Evolutionary conservation across 2,888 invertebrate genomes (phyloP), one percentile per base, ranked within the genome.

Genomic region (Cephus rjabovi): DNA sequence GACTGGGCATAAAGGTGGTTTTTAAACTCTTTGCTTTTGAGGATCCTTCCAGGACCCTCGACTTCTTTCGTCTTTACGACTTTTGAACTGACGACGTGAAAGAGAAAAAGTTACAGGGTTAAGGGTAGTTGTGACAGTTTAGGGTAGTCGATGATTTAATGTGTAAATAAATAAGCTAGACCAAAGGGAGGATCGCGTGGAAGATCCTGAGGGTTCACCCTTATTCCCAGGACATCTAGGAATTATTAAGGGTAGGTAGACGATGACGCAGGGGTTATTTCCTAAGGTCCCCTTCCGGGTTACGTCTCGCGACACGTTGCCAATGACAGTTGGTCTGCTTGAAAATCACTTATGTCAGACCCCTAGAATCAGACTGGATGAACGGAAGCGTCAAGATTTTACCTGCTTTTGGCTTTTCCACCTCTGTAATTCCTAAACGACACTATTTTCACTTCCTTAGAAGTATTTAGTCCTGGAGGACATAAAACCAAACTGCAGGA

Each of bases 401-500:
- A 56, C 15, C 40, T 40, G 6, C 2, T 40, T 56, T 23, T 9
- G 56, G 56, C 2, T 56, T 56, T 56, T 15, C 9, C 56, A 23
- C 56, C 23, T 6, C 15, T 2, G 4, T 15, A 6, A 1, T 15
- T 15, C 40, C 40, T 0, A 1, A 23, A 23, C 23, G 6, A 56
- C 9, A 23, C 23, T 56, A 81, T 81, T 83, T 79, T 83, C 83
- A 79, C 84, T 81, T 84, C 83, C 82, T 83, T 83, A 83, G 83
- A 83, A 83, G 87, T 87, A 87, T 88, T 88, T 87, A 88, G 86
- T 83, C 83, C 83, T 78, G 82, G 80, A 83, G 77, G 77, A 84
- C 87, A 86, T 90, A 90, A 90, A 90, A 89, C 84, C 84, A 82
- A 90, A 90, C 89, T 84, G 87, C 82, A 86, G 85, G 82, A 89